Base-by-base conservation (phyloP, 2,888 invertebrate genomes). In the Cheilosia soror region DNA sequence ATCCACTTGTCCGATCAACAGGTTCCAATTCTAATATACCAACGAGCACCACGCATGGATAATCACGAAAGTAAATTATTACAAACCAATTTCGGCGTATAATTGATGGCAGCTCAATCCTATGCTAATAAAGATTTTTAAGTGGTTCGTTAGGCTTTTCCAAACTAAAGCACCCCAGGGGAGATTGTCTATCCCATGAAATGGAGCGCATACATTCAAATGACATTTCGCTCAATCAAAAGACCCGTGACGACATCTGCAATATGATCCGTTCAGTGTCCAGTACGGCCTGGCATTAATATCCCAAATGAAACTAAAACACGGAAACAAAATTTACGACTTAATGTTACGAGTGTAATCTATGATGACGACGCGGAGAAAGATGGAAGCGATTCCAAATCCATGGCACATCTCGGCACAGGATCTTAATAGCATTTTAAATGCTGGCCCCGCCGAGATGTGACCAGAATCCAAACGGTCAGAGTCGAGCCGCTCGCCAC, bases 391-490 rank as follows among this genome's bases (percentile, higher is more conserved):
- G 42, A 71, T 53, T 68, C 72, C 11, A 57, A 69, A 53, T 57
- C 58, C 69, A 60, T 76, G 62, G 75, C 80, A 84, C 84, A 84
- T 84, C 79, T 79, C 68, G 53, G 75, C 79, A 27, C 65, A 84
- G 84, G 84, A 84, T 84, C 84, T 84, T 84, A 84, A 84, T 84
- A 76, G 84, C 84, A 75, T 84, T 84, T 84, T 84, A 84, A 84
- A 84, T 71, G 84, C 84, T 65, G 84, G 75, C 75, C 65, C 76
- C 84, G 31, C 47, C 55, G 58, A 49, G 80, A 84, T 84, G 84
- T 84, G 84, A 84, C 84, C 75, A 71, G 84, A 79, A 80, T 84
- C 71, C 47, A 66, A 80, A 84, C 53, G 62, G 66, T 33, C 63
- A 62, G 37, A 29, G 55, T 31, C 40, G 13, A 27, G 37, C 58